phyloP scores from a whole-genome alignment of 2,888 invertebrate species.

The Clanis bilineata region DNA sequence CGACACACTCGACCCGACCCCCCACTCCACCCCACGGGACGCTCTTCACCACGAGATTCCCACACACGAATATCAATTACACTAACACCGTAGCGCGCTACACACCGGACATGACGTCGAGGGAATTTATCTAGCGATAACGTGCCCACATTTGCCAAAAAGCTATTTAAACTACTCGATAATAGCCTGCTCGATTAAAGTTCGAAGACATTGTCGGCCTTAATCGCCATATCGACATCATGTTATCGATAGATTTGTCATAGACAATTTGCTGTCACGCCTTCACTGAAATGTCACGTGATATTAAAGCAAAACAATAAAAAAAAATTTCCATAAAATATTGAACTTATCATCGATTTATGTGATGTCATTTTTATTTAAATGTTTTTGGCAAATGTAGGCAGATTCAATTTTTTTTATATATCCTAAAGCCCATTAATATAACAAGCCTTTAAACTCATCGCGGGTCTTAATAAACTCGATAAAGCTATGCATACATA shows the following conservation, averaged over 20 bases:
- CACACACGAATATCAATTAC: conserved; percentile 27
- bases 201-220: background rate
- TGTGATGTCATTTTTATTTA: background rate
- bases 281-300: no score
- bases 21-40: conserved; percentile 10
- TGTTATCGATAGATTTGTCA: no score
- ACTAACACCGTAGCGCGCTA: conserved; percentile 8
- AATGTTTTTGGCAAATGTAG: background rate
- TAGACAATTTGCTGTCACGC: no score
- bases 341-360: background rate
- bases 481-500: background rate
- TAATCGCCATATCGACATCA: no score
- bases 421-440: conserved; percentile 11
- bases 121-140: conserved; percentile 2
- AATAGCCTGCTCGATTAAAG: no score
- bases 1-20: background rate
- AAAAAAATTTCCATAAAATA: background rate
- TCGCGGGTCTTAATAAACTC: background rate
- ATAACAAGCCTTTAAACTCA: conserved; percentile 10
- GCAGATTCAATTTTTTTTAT: background rate
- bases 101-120: background rate
- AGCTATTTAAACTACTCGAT: background rate
- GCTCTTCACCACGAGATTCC: conserved; percentile 44
- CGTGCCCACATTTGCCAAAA: background rate
- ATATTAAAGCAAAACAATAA: no score